A percentile compares a stretch with the other conserved stretches of the same genome.
Conservation (phyloP, 2,113 vertebrate species). For the Atrichornis clamosus region DNA sequence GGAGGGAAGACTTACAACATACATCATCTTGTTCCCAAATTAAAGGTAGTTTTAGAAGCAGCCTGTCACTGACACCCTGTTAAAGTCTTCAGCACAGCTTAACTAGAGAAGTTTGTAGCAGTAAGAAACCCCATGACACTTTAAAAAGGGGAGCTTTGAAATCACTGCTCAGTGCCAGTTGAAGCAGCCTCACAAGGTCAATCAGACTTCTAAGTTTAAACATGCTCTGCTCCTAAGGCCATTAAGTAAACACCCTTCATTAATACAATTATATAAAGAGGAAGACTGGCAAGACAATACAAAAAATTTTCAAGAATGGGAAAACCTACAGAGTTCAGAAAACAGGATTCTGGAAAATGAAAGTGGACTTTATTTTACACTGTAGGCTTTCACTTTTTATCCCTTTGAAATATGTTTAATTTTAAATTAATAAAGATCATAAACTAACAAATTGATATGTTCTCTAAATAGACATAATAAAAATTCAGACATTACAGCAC, state of each 20-base stretch:
- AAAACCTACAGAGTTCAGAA: slow-evolving; percentile 15
- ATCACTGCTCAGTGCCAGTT: slow-evolving; percentile 6
- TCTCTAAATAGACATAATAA: slow-evolving; percentile 48
- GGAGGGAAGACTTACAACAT: not conserved
- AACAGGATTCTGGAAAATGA: not conserved
- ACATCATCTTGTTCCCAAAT: not conserved
- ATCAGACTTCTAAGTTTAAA: not conserved
- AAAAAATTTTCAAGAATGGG: not conserved
- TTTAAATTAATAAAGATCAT: slow-evolving; percentile 50
- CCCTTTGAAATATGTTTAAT: not conserved
- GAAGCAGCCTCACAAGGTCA: not conserved
- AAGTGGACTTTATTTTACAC: slow-evolving; percentile 3
- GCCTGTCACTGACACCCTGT: not conserved
- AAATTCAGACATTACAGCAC: slow-evolving; percentile 59
- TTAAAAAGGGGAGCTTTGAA: not conserved
- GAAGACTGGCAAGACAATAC: slow-evolving; percentile 13
- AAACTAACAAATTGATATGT: slow-evolving; percentile 26
- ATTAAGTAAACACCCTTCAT: not conserved
- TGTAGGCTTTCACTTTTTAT: slow-evolving; percentile 6
- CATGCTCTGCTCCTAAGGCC: not conserved
- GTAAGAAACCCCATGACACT: not conserved
- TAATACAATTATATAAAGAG: not conserved
- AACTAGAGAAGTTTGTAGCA: slow-evolving; percentile 8
- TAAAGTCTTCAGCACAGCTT: slow-evolving; percentile 37
- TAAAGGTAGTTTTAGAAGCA: slow-evolving; percentile 22